These are phyloP conservation scores for Parochlus steinenii DNA, from an alignment of 2,888 invertebrate species.

Conservation along the genomic window DNA sequence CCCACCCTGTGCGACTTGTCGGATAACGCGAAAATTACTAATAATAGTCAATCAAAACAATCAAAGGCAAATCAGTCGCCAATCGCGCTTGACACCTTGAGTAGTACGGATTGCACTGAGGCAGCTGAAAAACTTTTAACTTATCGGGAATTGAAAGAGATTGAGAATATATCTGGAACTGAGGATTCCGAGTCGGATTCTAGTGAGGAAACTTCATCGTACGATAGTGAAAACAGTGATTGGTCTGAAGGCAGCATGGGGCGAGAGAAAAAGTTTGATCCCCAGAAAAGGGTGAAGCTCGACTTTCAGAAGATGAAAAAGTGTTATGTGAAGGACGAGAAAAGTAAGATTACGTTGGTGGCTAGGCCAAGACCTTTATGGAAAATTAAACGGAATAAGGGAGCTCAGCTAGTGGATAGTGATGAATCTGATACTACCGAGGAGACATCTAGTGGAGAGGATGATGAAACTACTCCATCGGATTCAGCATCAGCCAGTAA, in stretches of 20 bases:
- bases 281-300: slow-evolving; percentile 29
- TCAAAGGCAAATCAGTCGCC: not conserved
- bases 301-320: slow-evolving; percentile 24
- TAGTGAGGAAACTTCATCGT: slow-evolving; percentile 23
- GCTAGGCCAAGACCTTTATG: slow-evolving; percentile 45
- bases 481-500: slow-evolving; percentile 7
- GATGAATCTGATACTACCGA: slow-evolving; percentile 31
- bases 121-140: too few relatives aligned
- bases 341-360: slow-evolving; percentile 36
- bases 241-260: slow-evolving; percentile 18
- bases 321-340: slow-evolving; percentile 36
- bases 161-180: too few relatives aligned
- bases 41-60: slow-evolving; percentile 7
- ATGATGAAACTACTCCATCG: slow-evolving; percentile 25
- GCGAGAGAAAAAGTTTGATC: slow-evolving; percentile 26
- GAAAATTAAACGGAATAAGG: slow-evolving; percentile 28
- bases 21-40: slow-evolving; percentile 21
- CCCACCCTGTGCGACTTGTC: slow-evolving; percentile 31
- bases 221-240: slow-evolving; percentile 22
- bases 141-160: too few relatives aligned
- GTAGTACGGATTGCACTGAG: too few relatives aligned
- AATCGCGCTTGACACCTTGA: not conserved
- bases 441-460: slow-evolving; percentile 24
- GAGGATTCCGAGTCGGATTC: slow-evolving; percentile 18
- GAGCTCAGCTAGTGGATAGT: slow-evolving; percentile 29